Evolutionary conservation across 2,113 vertebrate genomes (phyloP), one percentile per base, ranked within the genome.

Genomic region (Hiodon tergisus): DNA sequence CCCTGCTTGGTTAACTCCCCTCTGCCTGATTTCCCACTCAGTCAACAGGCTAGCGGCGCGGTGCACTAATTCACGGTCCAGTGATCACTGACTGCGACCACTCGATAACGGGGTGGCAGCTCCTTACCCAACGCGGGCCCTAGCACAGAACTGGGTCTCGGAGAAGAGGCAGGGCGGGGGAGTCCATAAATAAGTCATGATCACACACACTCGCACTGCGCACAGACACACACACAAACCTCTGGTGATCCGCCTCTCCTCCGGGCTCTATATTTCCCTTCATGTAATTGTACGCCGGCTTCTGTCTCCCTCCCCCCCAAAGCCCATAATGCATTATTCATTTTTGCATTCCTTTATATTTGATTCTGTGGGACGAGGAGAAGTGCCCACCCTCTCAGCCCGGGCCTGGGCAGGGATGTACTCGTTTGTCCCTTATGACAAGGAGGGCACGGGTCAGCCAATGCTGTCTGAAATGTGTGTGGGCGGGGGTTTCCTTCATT

Each of bases 261-360:
- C 59, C 16, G 48, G 7, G 48, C 50, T 55, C n/a, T 8, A 7
- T 10, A 17, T 54, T 53, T 16, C 8, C 60, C 71, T 52, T 13
- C 59, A 61, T 63, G 47, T 65, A 53, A 73, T 54, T 16, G 51
- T 61, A 47, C 48, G 16, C 61, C 14, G 17, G 16, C 50, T 73
- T 13, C 59, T 54, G 16, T 73, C 65, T 73, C n/a, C 51, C 47
- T 46, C 3, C 5, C 50, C 46, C 53, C n/a, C 8, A 52, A 31
- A 8, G n/a, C 68, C 68, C 68, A 6, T 70, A 17, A 70, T 70
- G 51, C 72, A 66, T 55, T 54, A 66, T 66, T 73, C 52, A 66
- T 17, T 54, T 73, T 46, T 65, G 72, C 48, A 4, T 65, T 53
- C 10, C 14, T 54, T 54, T 65, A 47, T 46, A 63, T 11, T 66